Base-by-base conservation (phyloP, 2,888 invertebrate species). In the Drosophila incognita region DNA sequence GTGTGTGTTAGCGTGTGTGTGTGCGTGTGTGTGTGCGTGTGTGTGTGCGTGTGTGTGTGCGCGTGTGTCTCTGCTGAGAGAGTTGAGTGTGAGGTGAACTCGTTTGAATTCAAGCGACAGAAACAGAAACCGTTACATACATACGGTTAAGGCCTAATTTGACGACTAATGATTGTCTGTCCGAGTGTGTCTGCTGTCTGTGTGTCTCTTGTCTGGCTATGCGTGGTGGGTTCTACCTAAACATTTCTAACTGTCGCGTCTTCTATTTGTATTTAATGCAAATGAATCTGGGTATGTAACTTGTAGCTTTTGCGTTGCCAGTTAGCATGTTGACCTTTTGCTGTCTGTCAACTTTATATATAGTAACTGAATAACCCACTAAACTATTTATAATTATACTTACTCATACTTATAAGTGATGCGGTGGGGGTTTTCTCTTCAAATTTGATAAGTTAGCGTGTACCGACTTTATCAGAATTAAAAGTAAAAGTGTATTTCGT, bases 51-150 rank as follows among this genome's bases (percentile, higher is more conserved):
- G 36, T 24, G 7, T 18, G 33, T 53, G 2, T 24, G 31, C 52
- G 42, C n/a, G 54, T 4, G 38, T 48, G 59, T 8, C 46, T 24
- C 24, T 46, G 6, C n/a, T 54, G 60, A 46, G 58, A 63, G 48
- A 49, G 52, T 56, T 31, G 48, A 56, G 57, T 65, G 53, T 35
- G 42, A 51, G 40, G 58, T 66, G 36, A 59, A 54, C 69, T 72
- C 54, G 67, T 68, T 75, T 67, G 64, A 70, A 73, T 63, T 54
- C 58, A 58, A 74, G 62, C 27, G 66, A 56, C 59, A 62, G 64
- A 46, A 52, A 56, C 36, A 74, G 31, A 69, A 83, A 89, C 87
- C 90, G 90, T 90, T 88, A 88, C 68, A 68, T 83, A 82, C 83
- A 88, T 78, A 73, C 69, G 69, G 61, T 42, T 31, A 24, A 74